Percentiles rank a stretch among this genome's conserved stretches.
These are phyloP conservation scores for Rhogogaster chlorosoma DNA, from an alignment of 2,888 invertebrate species.

Conservation along the genomic window DNA sequence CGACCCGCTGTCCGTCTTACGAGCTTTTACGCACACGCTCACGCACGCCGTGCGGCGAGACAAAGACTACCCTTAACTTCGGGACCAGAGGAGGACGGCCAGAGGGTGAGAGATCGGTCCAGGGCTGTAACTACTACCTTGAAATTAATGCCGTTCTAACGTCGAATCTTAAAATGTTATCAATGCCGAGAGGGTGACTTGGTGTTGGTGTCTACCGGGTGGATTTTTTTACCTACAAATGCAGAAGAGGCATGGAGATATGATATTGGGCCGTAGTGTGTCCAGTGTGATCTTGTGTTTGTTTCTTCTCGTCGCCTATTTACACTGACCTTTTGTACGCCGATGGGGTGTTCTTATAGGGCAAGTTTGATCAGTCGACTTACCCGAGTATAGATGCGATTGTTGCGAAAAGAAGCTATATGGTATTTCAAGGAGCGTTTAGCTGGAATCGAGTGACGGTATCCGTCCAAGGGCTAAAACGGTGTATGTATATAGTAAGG, in stretches of 20 bases:
- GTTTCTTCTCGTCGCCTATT: background rate
- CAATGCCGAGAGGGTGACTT: background rate
- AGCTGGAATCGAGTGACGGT: background rate
- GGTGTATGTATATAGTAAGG: constrained; percentile 64
- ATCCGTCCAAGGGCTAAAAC: constrained; percentile 25
- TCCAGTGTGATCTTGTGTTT: background rate
- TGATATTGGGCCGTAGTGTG: background rate
- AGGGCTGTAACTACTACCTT: constrained; percentile 62
- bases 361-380: background rate
- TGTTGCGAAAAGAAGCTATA: background rate
- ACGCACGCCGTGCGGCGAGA: constrained; percentile 62
- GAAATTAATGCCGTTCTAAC: constrained; percentile 41
- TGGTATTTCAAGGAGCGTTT: background rate
- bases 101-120: constrained; percentile 59
- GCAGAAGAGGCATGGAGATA: background rate
- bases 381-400: background rate
- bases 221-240: background rate
- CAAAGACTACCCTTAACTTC: constrained; percentile 70
- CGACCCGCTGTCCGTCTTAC: constrained; percentile 73
- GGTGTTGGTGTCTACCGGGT: background rate
- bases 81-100: constrained; percentile 53
- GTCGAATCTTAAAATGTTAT: constrained; percentile 17
- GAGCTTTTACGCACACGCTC: constrained; percentile 70
- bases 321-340: background rate
- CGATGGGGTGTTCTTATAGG: background rate